Evolutionary conservation across 1,140 invertebrate species (phyloP).

Genomic region (Megalopta genalis): DNA sequence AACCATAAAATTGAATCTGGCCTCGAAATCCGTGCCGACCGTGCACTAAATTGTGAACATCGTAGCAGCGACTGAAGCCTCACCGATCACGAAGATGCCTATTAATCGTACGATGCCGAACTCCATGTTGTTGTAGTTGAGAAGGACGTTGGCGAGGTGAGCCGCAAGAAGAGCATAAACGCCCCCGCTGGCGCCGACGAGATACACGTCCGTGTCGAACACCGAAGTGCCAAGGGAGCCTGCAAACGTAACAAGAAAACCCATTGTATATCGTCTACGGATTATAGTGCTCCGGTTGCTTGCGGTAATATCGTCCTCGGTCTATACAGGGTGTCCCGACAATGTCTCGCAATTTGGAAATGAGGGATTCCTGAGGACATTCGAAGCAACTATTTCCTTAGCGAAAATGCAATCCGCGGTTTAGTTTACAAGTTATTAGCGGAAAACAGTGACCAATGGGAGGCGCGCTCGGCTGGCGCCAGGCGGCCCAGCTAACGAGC

Average conservation of each 20-base stretch:
- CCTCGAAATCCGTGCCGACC: too few relatives aligned
- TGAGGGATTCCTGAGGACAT: too few relatives aligned
- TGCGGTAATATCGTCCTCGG: neutral
- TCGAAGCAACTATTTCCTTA: too few relatives aligned
- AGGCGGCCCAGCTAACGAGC: too few relatives aligned
- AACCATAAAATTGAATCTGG: neutral
- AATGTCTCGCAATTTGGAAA: too few relatives aligned
- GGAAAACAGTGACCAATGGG: too few relatives aligned
- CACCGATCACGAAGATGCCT: slow-evolving; percentile 95
- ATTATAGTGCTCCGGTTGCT: neutral
- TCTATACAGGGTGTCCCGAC: neutral
- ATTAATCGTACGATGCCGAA: slow-evolving; percentile 94
- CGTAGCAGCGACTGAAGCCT: slow-evolving; percentile 67
- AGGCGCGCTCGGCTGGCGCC: too few relatives aligned
- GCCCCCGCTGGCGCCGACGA: slow-evolving; percentile 96
- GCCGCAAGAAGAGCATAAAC: slow-evolving; percentile 96
- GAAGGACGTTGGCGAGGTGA: slow-evolving; percentile 95
- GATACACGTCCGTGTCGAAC: slow-evolving; percentile 95
- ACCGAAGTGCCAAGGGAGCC: slow-evolving; percentile 95
- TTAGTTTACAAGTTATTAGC: too few relatives aligned
- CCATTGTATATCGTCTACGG: neutral
- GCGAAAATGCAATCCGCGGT: too few relatives aligned
- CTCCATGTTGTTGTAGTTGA: slow-evolving; percentile 98
- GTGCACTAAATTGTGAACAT: neutral
- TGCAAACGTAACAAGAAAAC: slow-evolving; percentile 64